Percentiles rank a stretch among this genome's conserved stretches.
phyloP scores from a whole-genome alignment of 2,797 vertebrate genomes.

The Micromesistius poutassou region DNA sequence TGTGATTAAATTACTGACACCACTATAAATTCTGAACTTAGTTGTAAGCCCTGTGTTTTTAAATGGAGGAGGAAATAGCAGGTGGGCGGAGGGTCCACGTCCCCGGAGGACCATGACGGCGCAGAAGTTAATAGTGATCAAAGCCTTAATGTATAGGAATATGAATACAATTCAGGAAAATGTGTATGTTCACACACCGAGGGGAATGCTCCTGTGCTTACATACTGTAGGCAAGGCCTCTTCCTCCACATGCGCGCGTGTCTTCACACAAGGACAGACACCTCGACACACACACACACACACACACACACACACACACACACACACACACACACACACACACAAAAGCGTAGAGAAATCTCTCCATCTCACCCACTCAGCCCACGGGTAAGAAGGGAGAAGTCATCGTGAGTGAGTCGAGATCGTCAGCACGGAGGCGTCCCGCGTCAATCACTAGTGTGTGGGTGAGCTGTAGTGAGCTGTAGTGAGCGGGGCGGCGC shows the following conservation, averaged over 20 bases:
- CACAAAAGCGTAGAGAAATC: not conserved
- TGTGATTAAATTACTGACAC: slow-evolving; percentile 52
- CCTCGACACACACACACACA: not conserved
- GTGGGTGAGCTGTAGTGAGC: not conserved
- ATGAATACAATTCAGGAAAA: not conserved
- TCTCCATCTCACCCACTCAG: not conserved
- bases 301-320: slow-evolving; percentile 2
- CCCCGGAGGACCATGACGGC: not conserved
- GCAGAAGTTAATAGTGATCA: not conserved
- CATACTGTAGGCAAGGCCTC: not conserved
- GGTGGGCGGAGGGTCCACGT: too few species aligned
- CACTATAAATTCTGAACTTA: slow-evolving; percentile 42
- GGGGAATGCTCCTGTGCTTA: slow-evolving; percentile 4
- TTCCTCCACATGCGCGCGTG: not conserved
- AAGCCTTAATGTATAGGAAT: not conserved
- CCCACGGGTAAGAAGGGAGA: slow-evolving; percentile 21
- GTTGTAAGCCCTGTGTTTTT: not conserved
- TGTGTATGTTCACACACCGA: not conserved
- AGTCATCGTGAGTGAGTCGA: slow-evolving; percentile 17
- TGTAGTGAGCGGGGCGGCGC: not conserved
- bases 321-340: not conserved
- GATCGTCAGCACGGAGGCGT: slow-evolving; percentile 18
- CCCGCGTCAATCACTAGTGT: slow-evolving; percentile 24
- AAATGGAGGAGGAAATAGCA: not conserved
- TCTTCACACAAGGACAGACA: not conserved